A percentile compares a stretch with the other conserved stretches of the same genome.
Conservation (phyloP, 1,140 invertebrate genomes). For the Yoshiicerus persimilis region DNA sequence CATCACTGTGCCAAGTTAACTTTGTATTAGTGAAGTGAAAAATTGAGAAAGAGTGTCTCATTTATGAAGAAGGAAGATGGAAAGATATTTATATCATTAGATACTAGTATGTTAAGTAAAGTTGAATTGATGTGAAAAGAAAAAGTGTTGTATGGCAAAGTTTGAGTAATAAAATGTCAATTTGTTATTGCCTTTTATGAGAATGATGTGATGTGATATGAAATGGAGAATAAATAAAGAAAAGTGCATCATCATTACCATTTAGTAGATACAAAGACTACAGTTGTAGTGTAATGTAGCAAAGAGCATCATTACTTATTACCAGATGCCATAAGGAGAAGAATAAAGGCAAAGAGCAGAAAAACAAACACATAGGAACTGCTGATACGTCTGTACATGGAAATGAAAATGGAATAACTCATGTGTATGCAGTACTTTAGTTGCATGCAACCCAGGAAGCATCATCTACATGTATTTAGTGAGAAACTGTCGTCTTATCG, state of each 20-base stretch:
- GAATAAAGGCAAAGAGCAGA: neutral
- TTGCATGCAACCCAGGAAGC: neutral
- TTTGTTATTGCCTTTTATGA: slow-evolving; percentile 10
- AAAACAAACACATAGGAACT: neutral
- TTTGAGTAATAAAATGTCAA: slow-evolving; percentile 1
- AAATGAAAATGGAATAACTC: neutral
- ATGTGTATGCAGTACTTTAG: too few relatives aligned
- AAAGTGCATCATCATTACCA: slow-evolving; percentile 28
- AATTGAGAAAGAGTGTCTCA: neutral
- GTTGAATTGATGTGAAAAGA: neutral
- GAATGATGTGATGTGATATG: slow-evolving; percentile 1
- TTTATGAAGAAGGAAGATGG: neutral
- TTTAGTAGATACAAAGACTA: neutral
- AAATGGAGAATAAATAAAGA: slow-evolving; percentile 13
- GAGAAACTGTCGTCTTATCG: neutral
- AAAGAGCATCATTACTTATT: slow-evolving; percentile 17
- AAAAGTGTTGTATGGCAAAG: neutral
- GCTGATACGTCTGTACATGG: neutral
- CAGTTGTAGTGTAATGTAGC: neutral
- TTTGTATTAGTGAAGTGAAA: neutral
- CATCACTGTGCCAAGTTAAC: neutral
- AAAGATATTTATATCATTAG: neutral
- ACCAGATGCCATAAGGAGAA: slow-evolving; percentile 27
- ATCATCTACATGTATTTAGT: neutral
- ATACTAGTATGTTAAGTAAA: neutral